These are phyloP conservation scores for Strix aluco DNA, from an alignment of 2,113 vertebrate species.

Conservation along the genomic window DNA sequence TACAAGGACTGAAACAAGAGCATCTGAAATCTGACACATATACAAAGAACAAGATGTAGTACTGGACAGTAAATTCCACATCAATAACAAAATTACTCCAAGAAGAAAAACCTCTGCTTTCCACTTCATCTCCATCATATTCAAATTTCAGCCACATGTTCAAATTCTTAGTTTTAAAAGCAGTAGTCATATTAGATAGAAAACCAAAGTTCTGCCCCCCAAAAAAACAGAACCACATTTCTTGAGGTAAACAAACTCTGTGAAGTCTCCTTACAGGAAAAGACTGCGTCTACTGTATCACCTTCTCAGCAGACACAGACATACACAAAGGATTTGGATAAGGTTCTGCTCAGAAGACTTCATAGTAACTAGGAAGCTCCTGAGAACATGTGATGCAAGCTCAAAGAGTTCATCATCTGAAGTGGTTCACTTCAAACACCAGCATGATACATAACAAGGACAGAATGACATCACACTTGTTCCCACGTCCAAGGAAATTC, in stretches of 20 bases:
- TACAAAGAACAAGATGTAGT: conserved; percentile 6
- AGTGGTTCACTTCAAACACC: background rate
- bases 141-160: conserved; percentile 19
- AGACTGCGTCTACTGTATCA: background rate
- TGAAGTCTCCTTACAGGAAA: background rate
- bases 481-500: background rate
- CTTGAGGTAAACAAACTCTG: background rate
- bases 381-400: background rate
- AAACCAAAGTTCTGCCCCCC: background rate
- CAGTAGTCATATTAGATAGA: background rate
- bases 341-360: background rate
- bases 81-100: conserved; percentile 7
- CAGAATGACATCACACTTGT: rapidly evolving
- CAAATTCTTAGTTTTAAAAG: background rate
- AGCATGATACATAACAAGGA: background rate
- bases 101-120: background rate
- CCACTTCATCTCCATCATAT: background rate
- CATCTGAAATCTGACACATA: background rate
- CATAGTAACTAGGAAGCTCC: background rate
- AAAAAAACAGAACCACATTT: background rate
- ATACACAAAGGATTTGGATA: background rate
- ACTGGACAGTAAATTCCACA: conserved; percentile 16
- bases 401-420: background rate
- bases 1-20: conserved; percentile 5
- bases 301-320: background rate